These are phyloP conservation scores for Sitobion miscanthi DNA, from an alignment of 1,140 invertebrate species.

Conservation along the genomic window DNA sequence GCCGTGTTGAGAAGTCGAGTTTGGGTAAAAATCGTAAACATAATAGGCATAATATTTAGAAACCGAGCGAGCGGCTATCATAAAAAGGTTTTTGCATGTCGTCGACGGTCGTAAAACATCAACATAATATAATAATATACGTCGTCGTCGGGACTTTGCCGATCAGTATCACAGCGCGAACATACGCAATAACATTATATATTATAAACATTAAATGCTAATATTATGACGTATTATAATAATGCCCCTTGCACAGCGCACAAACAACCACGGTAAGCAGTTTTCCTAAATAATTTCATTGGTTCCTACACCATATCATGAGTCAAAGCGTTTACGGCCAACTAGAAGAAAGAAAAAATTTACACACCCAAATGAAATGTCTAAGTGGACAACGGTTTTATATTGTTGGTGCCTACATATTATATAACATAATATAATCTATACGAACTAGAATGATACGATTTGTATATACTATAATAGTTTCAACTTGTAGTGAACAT, in stretches of 20 bases:
- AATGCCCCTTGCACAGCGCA: not conserved
- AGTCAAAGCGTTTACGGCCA: not conserved
- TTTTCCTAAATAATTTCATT: not conserved
- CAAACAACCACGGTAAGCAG: not conserved
- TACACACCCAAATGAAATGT: not conserved
- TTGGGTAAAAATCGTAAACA: conserved; percentile 17
- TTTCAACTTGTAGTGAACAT: not conserved
- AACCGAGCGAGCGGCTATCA: conserved; percentile 11
- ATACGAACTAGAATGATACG: not conserved
- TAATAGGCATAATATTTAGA: conserved; percentile 14
- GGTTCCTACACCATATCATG: not conserved
- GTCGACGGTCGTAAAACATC: conserved; percentile 21
- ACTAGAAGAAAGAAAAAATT: not conserved
- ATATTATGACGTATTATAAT: not conserved
- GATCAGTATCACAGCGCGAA: conserved; percentile 33
- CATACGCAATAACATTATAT: conserved; percentile 21
- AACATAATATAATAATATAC: not conserved
- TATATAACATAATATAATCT: not conserved
- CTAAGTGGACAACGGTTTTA: not conserved
- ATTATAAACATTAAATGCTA: not conserved
- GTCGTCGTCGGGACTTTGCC: not conserved
- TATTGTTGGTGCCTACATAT: not conserved
- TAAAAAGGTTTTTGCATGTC: not conserved
- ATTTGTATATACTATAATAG: not conserved
- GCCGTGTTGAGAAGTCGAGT: not conserved